These are phyloP conservation scores for Panopea generosa DNA, from an alignment of 2,888 invertebrate genomes.

Conservation along the genomic window DNA sequence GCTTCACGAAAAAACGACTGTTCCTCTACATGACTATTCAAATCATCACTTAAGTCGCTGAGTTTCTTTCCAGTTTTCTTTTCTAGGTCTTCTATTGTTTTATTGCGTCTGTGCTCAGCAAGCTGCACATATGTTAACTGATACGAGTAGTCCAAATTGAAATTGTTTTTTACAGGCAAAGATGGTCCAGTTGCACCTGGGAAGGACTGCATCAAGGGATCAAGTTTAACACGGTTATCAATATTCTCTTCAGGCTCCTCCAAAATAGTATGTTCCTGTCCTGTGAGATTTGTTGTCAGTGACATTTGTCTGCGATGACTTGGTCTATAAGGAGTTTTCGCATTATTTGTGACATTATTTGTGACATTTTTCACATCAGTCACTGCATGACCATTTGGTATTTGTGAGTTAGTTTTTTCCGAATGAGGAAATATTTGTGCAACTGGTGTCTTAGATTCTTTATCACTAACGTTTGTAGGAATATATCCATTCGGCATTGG, in stretches of 20 bases:
- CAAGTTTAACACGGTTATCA: constrained; percentile 63
- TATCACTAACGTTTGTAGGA: constrained; percentile 1
- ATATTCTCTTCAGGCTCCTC: constrained; percentile 76
- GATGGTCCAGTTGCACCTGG: constrained; percentile 69
- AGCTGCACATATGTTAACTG: constrained; percentile 80
- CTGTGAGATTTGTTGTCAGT: constrained; percentile 60
- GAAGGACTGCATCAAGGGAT: constrained; percentile 68
- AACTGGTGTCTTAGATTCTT: too few relatives aligned
- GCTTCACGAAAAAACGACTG: constrained; percentile 65
- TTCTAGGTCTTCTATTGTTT: constrained; percentile 71
- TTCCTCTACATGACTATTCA: constrained; percentile 64
- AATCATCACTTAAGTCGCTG: constrained; percentile 68
- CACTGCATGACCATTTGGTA: constrained; percentile 51
- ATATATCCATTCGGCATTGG: constrained; percentile 51
- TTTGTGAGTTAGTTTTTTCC: constrained; percentile 9
- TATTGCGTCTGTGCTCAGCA: constrained; percentile 75
- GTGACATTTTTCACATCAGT: not conserved
- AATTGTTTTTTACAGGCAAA: constrained; percentile 76
- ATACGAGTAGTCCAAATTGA: constrained; percentile 76
- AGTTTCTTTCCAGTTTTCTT: constrained; percentile 72
- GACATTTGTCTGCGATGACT: constrained; percentile 75
- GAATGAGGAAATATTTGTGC: not conserved
- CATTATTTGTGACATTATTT: constrained; percentile 19
- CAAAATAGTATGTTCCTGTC: constrained; percentile 70
- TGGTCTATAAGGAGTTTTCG: constrained; percentile 48